Percentiles rank a stretch among this genome's conserved stretches.
Evolutionary conservation across 37 sponge, comb jelly and placozoan species (phyloP).

Genomic region (Hormiphora californensis): DNA sequence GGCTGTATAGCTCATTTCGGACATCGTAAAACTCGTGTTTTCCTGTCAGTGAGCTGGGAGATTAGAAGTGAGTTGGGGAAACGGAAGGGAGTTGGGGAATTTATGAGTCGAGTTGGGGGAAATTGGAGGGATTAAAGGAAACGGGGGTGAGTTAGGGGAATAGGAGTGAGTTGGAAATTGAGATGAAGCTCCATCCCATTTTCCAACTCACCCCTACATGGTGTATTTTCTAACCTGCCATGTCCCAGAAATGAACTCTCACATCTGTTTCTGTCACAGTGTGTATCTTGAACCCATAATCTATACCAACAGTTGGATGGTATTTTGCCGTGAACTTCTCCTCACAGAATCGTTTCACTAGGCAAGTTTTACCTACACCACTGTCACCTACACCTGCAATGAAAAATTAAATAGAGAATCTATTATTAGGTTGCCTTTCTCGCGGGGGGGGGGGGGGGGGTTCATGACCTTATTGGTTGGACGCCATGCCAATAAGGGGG

Average conservation of each 20-base stretch:
- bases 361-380: conserved; percentile 53
- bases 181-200: no score
- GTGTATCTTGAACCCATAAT: conserved; percentile 51
- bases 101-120: not conserved
- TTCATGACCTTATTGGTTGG: no score
- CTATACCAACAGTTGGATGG: conserved; percentile 52
- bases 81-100: not conserved
- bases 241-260: conserved; percentile 31
- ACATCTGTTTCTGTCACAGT: not conserved
- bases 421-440: no score
- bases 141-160: no score
- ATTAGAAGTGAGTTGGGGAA: not conserved
- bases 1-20: conserved; percentile 52
- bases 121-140: not conserved
- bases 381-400: conserved; percentile 44
- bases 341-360: conserved; percentile 53
- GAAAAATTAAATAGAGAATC: no score
- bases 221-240: conserved; percentile 52
- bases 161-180: no score
- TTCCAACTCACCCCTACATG: no score
- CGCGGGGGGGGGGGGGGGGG: no score
- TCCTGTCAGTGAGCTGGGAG: not conserved
- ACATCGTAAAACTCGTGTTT: conserved; percentile 52
- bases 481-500: no score
- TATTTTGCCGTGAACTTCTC: conserved; percentile 52